phyloP scores from a whole-genome alignment of 2,888 invertebrate genomes.

The Tridacna crocea region DNA sequence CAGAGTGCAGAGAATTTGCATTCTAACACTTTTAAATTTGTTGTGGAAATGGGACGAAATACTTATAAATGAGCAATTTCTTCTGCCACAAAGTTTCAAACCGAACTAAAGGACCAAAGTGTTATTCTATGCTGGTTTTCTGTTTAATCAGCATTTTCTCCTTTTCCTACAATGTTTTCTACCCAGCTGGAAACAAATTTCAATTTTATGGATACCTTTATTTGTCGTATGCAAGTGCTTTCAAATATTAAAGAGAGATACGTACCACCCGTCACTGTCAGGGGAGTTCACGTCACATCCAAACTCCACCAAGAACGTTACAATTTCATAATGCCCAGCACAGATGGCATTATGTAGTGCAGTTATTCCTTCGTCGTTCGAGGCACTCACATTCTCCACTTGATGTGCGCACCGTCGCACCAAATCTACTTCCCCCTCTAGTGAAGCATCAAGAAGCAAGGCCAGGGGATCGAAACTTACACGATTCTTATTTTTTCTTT shows the following conservation, averaged over 20 bases:
- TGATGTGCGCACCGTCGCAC: constrained; percentile 96
- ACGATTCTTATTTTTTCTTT: constrained; percentile 83
- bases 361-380: constrained; percentile 99
- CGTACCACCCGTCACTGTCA: constrained; percentile 97
- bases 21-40: no score
- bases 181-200: no score
- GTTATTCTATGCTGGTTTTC: no score
- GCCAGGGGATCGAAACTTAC: constrained; percentile 99
- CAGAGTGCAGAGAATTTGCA: no score
- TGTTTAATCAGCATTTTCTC: no score
- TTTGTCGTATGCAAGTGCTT: no score
- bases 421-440: constrained; percentile 98
- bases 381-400: constrained; percentile 97
- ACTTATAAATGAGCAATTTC: no score
- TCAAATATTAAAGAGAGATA: constrained; percentile 31
- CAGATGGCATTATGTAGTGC: constrained; percentile 99
- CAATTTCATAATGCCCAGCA: constrained; percentile 99
- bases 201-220: no score
- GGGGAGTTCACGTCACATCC: constrained; percentile 99
- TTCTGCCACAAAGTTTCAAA: no score
- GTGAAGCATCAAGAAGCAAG: constrained; percentile 96
- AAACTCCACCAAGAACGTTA: constrained; percentile 97
- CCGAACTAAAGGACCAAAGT: no score
- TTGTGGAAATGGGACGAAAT: no score
- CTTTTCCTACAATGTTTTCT: no score